Percentiles rank a stretch among this genome's conserved stretches.
phyloP scores from a whole-genome alignment of 2,113 vertebrate species.

The Hipposideros armiger region DNA sequence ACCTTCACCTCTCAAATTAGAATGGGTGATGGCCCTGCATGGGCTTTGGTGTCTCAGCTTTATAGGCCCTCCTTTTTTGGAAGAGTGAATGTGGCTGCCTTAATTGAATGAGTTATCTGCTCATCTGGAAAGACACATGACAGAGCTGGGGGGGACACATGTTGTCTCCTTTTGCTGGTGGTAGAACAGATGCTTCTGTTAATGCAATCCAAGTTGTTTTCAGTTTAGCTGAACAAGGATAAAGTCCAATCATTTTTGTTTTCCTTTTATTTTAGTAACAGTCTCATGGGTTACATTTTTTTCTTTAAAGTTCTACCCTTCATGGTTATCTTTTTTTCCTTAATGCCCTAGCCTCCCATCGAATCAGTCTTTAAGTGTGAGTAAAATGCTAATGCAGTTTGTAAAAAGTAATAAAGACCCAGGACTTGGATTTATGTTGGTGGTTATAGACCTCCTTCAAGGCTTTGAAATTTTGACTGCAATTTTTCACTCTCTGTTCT shows the following conservation, averaged over 20 bases:
- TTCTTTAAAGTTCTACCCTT: background rate
- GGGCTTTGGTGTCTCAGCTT: background rate
- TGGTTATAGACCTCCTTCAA: background rate
- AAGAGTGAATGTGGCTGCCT: background rate
- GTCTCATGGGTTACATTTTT: background rate
- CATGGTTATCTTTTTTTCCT: background rate
- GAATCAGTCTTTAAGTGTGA: background rate
- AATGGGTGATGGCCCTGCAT: background rate
- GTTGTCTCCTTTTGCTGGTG: background rate
- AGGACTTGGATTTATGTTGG: background rate
- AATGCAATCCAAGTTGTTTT: background rate
- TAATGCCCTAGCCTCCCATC: background rate
- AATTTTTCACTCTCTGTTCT: background rate
- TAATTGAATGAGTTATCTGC: background rate
- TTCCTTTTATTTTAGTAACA: background rate
- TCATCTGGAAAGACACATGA: background rate
- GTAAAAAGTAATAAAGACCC: background rate
- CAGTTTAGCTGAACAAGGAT: constrained; percentile 9
- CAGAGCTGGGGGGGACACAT: background rate
- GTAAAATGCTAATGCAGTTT: background rate
- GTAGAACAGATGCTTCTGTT: background rate
- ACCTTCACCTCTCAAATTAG: background rate
- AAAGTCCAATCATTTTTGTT: background rate
- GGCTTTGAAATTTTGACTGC: background rate
- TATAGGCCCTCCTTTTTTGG: background rate